Evolutionary conservation across 92 coral and sea anemone genomes (phyloP).

Genomic region (Parazoanthus darwini): DNA sequence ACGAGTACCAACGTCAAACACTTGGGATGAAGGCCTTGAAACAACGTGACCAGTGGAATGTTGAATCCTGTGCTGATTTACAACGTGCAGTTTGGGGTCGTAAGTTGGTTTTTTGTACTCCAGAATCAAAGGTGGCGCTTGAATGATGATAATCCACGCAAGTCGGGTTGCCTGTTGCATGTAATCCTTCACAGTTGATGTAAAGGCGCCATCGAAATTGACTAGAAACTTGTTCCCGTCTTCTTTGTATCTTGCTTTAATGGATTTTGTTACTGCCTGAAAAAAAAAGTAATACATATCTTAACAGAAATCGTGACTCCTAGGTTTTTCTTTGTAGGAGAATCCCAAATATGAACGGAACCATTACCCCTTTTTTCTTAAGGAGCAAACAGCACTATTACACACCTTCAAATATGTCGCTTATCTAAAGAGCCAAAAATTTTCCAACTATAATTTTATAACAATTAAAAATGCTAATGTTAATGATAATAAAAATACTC

Average conservation of each 20-base stretch:
- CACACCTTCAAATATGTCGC: too few species aligned
- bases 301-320: too few species aligned
- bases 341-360: too few species aligned
- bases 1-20: not conserved
- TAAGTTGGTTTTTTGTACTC: constrained; percentile 2
- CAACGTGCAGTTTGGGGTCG: not conserved
- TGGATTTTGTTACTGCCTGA: not conserved
- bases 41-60: not conserved
- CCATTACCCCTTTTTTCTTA: too few species aligned
- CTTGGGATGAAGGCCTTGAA: not conserved
- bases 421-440: too few species aligned
- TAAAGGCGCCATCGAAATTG: not conserved
- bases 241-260: constrained; percentile 2
- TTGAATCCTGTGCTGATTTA: too few species aligned
- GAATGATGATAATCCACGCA: constrained; percentile 1
- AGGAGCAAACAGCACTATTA: too few species aligned
- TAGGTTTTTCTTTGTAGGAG: too few species aligned
- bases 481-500: not conserved
- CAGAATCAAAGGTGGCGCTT: not conserved
- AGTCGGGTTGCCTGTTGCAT: not conserved
- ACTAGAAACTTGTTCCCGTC: not conserved
- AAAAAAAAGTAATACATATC: not conserved
- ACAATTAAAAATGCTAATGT: not conserved
- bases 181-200: not conserved
- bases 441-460: not conserved